Percentiles rank a stretch among this genome's conserved stretches.
Conservation (phyloP, 2,113 vertebrate genomes). For the Leucopsar rothschildi region DNA sequence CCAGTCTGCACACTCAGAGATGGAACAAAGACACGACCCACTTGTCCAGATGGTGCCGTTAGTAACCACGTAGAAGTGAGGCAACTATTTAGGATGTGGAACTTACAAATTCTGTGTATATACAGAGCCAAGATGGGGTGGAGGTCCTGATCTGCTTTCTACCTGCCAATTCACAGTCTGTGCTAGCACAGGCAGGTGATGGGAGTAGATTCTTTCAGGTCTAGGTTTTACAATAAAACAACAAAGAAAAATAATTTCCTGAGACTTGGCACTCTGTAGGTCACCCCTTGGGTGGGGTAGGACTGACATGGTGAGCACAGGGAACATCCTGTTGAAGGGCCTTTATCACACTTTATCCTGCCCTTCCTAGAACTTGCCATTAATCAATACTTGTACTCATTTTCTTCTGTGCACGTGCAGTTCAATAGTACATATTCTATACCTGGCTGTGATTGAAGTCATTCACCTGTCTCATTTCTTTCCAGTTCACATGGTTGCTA, state of each 20-base stretch:
- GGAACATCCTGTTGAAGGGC: background rate
- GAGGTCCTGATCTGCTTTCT: background rate
- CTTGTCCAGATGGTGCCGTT: background rate
- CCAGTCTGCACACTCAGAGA: background rate
- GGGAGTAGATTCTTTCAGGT: background rate
- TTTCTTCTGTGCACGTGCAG: background rate
- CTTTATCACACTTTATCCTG: background rate
- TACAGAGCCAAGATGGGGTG: background rate
- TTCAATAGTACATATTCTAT: background rate
- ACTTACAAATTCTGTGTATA: accelerated
- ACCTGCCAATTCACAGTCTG: background rate
- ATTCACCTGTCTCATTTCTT: background rate
- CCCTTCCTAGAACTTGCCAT: background rate
- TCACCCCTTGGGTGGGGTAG: too few relatives aligned
- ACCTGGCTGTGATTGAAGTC: background rate
- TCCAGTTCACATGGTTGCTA: slow-evolving; percentile 78
- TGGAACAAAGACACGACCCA: accelerated
- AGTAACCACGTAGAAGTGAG: accelerated
- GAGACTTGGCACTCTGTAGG: background rate
- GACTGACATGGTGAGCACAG: background rate
- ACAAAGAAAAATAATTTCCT: background rate
- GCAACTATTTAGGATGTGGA: background rate
- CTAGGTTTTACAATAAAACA: background rate
- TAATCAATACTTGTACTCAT: background rate
- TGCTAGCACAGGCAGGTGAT: accelerated